Evolutionary conservation across 2,113 vertebrate species (phyloP), one percentile per base, ranked within the genome.

Genomic region (Chaetops frenatus): DNA sequence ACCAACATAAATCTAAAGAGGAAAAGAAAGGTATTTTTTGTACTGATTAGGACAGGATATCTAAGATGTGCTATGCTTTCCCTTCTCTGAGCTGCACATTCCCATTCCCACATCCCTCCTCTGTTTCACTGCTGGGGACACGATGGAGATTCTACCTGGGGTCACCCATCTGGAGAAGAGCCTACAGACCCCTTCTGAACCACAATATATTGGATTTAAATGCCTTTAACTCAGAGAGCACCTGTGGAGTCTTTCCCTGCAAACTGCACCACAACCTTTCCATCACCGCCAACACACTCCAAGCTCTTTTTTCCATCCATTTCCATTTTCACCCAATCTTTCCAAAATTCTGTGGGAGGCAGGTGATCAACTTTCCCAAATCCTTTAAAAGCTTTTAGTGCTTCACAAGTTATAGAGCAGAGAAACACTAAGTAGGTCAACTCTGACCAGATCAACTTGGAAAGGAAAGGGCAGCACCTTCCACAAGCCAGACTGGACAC

Each of bases 1-100:
- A 23, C 8, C 95, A 98, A 96, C 96, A 94, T 90, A 97, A 97
- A 97, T 93, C 87, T 84, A 48, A 96, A 96, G 95, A 97, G 97
- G 95, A 94, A 95, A 94, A 94, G 73, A 93, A 96, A 96, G 82
- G 91, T 92, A 70, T 33, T 89, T 53, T 92, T 47, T 15, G 76
- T 86, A 79, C 47, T 92, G 71, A 31, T 92, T 19, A 61, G 82
- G 92, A 54, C 51, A 78, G 79, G 85, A 12, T 47, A 28, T 11
- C 85, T 50, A 27, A 56, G 56, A 25, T 12, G 25, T 25, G 73
- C 81, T 92, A 5, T 1, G 29, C 78, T 44, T 15, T n/a, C 35
- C 67, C 85, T 38, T 53, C 56, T 38, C 74, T 2, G 1, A 85
- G 82, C 64, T 60, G 86, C 81, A 38, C 31, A 0, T 35, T 35